phyloP scores from a whole-genome alignment of 2,113 vertebrate genomes.

The Nothoprocta perdicaria region DNA sequence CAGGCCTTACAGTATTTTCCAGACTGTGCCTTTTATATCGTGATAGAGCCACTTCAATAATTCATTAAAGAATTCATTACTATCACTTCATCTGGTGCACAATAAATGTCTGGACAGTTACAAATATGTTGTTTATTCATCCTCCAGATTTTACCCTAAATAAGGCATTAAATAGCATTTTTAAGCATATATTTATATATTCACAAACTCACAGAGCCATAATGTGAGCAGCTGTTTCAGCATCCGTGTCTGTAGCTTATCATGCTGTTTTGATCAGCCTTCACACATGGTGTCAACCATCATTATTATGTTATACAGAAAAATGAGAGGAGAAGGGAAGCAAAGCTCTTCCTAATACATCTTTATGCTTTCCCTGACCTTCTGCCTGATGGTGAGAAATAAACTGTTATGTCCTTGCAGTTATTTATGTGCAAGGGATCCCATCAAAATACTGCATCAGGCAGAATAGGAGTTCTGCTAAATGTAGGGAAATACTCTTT shows the following conservation, averaged over 20 bases:
- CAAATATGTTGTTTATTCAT: not conserved
- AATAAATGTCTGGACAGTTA: not conserved
- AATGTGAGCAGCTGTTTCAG: not conserved
- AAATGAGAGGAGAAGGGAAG: not conserved
- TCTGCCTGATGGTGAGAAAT: not conserved
- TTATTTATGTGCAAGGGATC: not conserved
- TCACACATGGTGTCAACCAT: not conserved
- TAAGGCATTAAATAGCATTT: not conserved
- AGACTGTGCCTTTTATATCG: not conserved
- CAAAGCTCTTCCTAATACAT: not conserved
- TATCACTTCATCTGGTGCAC: not conserved
- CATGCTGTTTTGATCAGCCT: not conserved
- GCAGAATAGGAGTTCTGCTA: not conserved
- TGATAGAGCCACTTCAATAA: not conserved
- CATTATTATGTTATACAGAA: not conserved
- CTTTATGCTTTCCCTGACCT: not conserved
- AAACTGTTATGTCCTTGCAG: not conserved
- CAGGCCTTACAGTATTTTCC: rapidly evolving
- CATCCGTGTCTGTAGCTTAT: not conserved
- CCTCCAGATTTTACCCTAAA: not conserved
- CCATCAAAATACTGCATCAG: not conserved
- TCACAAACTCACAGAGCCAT: not conserved
- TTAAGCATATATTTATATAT: not conserved
- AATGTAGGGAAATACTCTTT: not conserved
- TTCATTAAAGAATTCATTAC: not conserved